Evolutionary conservation across 1,140 invertebrate genomes (phyloP).

Genomic region (Lepidurus packardi): DNA sequence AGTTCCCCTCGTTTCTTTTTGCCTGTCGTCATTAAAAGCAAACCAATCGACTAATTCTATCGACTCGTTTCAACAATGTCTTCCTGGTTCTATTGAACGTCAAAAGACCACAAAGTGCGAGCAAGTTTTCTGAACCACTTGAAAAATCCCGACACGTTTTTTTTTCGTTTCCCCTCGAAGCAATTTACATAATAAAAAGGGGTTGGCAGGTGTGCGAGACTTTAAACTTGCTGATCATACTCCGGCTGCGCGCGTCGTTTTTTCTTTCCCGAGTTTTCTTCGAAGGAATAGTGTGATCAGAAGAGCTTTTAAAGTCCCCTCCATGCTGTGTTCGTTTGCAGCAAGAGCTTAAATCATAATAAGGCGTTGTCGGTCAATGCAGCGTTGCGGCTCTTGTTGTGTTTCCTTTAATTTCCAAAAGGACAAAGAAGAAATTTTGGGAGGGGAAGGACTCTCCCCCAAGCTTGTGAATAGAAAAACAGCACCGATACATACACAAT

Average conservation of each 20-base stretch:
- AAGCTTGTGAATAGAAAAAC: not conserved
- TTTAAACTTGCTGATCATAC: conserved; percentile 16
- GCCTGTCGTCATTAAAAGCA: too few species aligned
- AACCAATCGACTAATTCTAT: too few species aligned
- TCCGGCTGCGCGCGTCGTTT: not conserved
- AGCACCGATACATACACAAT: not conserved
- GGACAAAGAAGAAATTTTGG: not conserved
- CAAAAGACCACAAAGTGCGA: not conserved
- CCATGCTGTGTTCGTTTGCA: not conserved
- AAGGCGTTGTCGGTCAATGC: not conserved
- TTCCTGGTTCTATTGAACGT: not conserved
- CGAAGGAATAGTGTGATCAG: conserved; percentile 2
- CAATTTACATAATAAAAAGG: not conserved
- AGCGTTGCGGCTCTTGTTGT: not conserved
- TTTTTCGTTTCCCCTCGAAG: not conserved
- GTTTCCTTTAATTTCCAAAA: not conserved
- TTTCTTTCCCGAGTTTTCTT: not conserved
- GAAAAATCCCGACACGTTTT: not conserved
- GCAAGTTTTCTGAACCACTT: not conserved
- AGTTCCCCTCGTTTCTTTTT: too few species aligned
- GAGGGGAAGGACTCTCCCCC: not conserved
- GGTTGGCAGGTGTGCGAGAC: conserved; percentile 17
- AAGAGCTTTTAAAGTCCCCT: not conserved
- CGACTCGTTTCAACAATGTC: not conserved
- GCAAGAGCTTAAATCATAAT: not conserved